Evolutionary conservation across 1,140 invertebrate species (phyloP).

Genomic region (Camponotus vicinus): DNA sequence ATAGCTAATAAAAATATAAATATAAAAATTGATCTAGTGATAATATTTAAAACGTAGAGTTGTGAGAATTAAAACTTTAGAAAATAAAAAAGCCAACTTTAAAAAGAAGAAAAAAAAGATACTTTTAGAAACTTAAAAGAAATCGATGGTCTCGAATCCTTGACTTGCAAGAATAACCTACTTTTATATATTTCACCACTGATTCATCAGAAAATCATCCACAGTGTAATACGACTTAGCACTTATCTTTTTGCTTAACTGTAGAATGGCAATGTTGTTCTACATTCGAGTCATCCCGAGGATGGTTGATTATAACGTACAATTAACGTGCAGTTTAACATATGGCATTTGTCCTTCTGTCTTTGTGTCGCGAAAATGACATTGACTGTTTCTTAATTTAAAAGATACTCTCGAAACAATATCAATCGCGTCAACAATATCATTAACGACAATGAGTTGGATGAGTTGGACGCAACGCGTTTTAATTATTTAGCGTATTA

Average conservation of each 20-base stretch:
- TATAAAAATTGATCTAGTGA: neutral
- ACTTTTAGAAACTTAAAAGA: neutral
- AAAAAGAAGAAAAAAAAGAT: neutral
- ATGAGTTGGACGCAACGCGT: neutral
- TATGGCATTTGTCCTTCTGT: neutral
- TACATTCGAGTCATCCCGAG: neutral
- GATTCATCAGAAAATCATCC: slow-evolving; percentile 23
- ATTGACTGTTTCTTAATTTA: neutral
- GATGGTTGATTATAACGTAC: neutral
- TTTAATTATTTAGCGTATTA: slow-evolving; percentile 17
- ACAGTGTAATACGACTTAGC: neutral
- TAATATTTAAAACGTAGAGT: neutral
- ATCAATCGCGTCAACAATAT: neutral
- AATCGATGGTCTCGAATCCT: slow-evolving; percentile 7
- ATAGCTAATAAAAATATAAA: no score
- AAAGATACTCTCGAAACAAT: slow-evolving; percentile 34
- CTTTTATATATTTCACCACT: neutral
- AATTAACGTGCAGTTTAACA: slow-evolving; percentile 22
- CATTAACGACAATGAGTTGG: neutral
- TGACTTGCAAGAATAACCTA: neutral
- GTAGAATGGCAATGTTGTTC: slow-evolving; percentile 21
- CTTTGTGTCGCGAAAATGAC: neutral
- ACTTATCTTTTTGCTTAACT: neutral
- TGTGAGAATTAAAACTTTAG: neutral
- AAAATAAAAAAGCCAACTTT: neutral